Evolutionary conservation across 2,113 vertebrate species (phyloP), one percentile per base, ranked within the genome.

Genomic region (Entomyzon cyanotis): DNA sequence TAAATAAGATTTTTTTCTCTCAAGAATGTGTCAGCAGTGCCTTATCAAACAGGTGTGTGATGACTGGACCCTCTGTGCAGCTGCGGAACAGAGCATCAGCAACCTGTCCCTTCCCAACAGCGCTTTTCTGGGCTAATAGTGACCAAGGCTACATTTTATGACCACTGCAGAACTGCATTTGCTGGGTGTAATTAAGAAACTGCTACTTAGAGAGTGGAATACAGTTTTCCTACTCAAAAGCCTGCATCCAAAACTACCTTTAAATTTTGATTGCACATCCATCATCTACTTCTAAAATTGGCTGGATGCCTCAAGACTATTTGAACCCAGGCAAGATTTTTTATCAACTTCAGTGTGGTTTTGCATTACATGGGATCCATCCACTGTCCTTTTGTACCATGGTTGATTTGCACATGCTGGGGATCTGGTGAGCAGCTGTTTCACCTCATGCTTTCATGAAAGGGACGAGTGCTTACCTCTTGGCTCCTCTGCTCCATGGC

Each of bases 401-500:
- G 15, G 17, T 3, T 37, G 27, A 10, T 52, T 47, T 58, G 49
- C 10, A 6, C 1, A 0, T 47, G 28, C 73, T 28, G 22, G 31
- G 5, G 37, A 23, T 50, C 15, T 35, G 15, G 12, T n/a, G 69
- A 79, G 35, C 46, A 55, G 60, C 47, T 74, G 33, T 18, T 68
- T 37, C n/a, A 39, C 33, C 5, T 55, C 12, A 1, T 30, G 25
- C 42, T 70, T 47, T 60, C 44, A 18, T 22, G 44, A 25, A 59
- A 49, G 44, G 15, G 10, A 6, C 0, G 25, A 59, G 37, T 12
- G 7, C 25, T 84, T 89, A 98, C 98, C 97, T 98, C 97, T 33
- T 55, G 89, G 74, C 84, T 96, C 31, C 96, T 71, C 59, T 97
- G 97, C 62, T 97, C 97, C 53, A 97, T 90, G 69, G 97, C 97